Evolutionary conservation across 1,140 invertebrate species (phyloP).

Genomic region (Orius insidiosus): DNA sequence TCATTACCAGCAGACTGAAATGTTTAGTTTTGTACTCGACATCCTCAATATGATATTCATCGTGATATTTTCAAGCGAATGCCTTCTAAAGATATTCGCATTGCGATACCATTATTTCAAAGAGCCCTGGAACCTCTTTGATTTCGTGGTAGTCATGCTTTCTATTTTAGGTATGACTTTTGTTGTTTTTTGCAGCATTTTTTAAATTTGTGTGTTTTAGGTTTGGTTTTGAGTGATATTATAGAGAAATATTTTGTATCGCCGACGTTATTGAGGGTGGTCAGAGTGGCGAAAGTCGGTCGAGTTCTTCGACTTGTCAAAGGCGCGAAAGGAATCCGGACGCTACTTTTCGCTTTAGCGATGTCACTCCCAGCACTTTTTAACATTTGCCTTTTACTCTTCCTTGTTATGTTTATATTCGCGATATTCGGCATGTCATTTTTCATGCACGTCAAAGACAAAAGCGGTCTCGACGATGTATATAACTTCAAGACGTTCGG

Average conservation of each 20-base stretch:
- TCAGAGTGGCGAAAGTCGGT: constrained; percentile 93
- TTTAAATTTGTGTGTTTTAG: constrained; percentile 34
- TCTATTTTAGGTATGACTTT: constrained; percentile 84
- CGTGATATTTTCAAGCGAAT: constrained; percentile 93
- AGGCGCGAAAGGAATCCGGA: constrained; percentile 92
- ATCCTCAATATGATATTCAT: constrained; percentile 95
- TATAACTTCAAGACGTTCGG: constrained; percentile 99
- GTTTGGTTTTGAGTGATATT: constrained; percentile 85
- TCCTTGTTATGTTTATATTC: constrained; percentile 98
- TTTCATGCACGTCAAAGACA: constrained; percentile 93
- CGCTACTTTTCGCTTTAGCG: constrained; percentile 88
- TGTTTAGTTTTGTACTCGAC: constrained; percentile 67
- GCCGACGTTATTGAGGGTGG: constrained; percentile 88
- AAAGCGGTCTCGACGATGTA: constrained; percentile 84
- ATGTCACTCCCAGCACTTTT: constrained; percentile 96
- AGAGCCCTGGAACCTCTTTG: constrained; percentile 98
- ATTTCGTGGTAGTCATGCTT: constrained; percentile 96
- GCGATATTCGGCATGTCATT: constrained; percentile 99
- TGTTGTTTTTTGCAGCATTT: constrained; percentile 1
- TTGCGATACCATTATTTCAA: constrained; percentile 96
- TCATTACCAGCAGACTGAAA: constrained; percentile 74
- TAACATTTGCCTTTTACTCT: constrained; percentile 94
- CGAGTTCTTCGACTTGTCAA: constrained; percentile 91
- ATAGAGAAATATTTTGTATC: constrained; percentile 97
- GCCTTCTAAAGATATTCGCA: constrained; percentile 92